phyloP scores from a whole-genome alignment of 2,113 vertebrate genomes.

The Edolisoma coerulescens region DNA sequence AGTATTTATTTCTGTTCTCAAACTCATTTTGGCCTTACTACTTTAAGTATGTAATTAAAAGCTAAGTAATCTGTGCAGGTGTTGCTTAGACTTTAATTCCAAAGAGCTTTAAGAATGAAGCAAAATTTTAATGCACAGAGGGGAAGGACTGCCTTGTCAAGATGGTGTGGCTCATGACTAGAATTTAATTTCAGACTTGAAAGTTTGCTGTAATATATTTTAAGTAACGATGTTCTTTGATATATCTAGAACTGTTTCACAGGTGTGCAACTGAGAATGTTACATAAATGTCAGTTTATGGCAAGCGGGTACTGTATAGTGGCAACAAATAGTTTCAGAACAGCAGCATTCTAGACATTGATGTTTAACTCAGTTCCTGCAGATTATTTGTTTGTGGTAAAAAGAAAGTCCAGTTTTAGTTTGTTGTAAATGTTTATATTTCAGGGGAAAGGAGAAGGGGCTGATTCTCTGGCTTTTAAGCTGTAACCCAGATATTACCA shows the following conservation, averaged over 20 bases:
- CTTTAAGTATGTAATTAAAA: not conserved
- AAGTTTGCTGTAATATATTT: not conserved
- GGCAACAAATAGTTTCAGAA: not conserved
- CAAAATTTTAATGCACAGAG: not conserved
- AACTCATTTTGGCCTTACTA: not conserved
- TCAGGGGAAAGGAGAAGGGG: not conserved
- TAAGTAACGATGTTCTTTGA: not conserved
- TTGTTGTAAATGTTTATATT: not conserved
- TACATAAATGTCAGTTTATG: not conserved
- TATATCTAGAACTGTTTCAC: not conserved
- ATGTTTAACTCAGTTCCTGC: not conserved
- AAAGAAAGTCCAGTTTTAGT: not conserved
- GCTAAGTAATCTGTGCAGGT: not conserved
- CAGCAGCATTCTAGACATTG: not conserved
- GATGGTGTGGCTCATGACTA: not conserved
- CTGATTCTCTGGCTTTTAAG: not conserved
- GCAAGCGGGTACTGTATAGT: not conserved
- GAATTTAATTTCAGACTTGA: not conserved
- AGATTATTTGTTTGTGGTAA: not conserved
- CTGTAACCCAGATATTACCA: not conserved
- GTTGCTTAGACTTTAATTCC: not conserved
- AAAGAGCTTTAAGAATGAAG: not conserved
- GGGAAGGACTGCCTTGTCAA: not conserved
- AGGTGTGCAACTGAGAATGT: not conserved
- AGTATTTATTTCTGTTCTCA: not conserved